These are phyloP conservation scores for Thinocorus orbignyianus DNA, from an alignment of 2,113 vertebrate species.

Conservation along the genomic window DNA sequence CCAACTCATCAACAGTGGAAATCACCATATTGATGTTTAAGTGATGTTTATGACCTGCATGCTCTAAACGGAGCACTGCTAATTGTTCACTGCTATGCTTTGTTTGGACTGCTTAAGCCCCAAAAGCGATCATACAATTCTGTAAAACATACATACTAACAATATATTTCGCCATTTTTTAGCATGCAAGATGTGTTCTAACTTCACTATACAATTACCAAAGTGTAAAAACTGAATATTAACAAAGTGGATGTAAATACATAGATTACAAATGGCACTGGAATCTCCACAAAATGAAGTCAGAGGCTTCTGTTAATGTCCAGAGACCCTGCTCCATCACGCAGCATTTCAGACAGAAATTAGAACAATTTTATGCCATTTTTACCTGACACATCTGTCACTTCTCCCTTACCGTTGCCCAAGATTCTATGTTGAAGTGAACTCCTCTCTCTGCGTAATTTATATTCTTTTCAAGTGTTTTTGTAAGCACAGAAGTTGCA, in stretches of 20 bases:
- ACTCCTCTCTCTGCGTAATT: conserved; percentile 74
- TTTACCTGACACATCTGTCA: background rate
- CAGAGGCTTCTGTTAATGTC: background rate
- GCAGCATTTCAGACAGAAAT: background rate
- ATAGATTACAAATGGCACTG: background rate
- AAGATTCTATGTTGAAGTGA: conserved; percentile 65
- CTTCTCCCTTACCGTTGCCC: conserved; percentile 70
- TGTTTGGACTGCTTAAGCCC: background rate
- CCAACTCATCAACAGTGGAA: background rate
- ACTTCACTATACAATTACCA: background rate
- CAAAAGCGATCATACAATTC: background rate
- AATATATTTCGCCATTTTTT: background rate
- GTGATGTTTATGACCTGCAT: too few species aligned
- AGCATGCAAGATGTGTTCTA: background rate
- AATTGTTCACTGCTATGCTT: background rate
- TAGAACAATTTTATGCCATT: background rate
- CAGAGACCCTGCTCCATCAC: background rate
- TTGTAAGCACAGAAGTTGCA: background rate
- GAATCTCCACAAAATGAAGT: background rate
- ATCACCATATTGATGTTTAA: background rate
- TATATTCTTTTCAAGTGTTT: conserved; percentile 42
- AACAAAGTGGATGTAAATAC: background rate
- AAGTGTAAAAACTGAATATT: background rate
- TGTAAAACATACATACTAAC: background rate
- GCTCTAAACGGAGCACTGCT: background rate